A percentile compares a stretch with the other conserved stretches of the same genome.
These are phyloP conservation scores for Lumbricus terrestris DNA, from an alignment of 2,888 invertebrate species.

Conservation along the genomic window DNA sequence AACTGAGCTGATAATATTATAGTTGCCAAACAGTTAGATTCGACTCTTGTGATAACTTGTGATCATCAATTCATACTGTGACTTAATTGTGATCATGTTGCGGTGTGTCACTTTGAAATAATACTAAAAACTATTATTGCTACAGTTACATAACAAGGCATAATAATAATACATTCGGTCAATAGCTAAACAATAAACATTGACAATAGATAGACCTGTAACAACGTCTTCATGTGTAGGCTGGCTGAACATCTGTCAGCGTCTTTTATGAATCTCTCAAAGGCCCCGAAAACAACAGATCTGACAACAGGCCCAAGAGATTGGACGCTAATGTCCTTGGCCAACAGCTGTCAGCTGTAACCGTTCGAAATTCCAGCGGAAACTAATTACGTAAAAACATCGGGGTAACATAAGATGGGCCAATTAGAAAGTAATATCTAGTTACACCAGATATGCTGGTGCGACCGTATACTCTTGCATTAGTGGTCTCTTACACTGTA, in stretches of 20 bases:
- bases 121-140: no score
- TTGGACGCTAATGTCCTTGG: background rate
- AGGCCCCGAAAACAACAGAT: background rate
- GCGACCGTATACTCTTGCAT: background rate
- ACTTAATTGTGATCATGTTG: no score
- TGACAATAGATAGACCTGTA: background rate
- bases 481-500: background rate
- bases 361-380: background rate
- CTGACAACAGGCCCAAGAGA: background rate
- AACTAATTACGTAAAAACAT: background rate
- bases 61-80: no score
- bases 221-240: background rate
- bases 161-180: no score
- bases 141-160: no score
- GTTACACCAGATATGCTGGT: background rate
- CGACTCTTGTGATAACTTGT: no score
- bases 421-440: background rate
- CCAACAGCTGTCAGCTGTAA: background rate
- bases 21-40: no score
- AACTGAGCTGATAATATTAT: background rate
- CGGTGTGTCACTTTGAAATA: no score
- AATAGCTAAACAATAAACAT: no score
- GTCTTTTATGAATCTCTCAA: background rate
- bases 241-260: background rate
- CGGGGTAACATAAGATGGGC: background rate